A percentile compares a stretch with the other conserved stretches of the same genome.
Evolutionary conservation across 2,797 vertebrate species (phyloP).

Genomic region (Schizopygopsis pylzovi): DNA sequence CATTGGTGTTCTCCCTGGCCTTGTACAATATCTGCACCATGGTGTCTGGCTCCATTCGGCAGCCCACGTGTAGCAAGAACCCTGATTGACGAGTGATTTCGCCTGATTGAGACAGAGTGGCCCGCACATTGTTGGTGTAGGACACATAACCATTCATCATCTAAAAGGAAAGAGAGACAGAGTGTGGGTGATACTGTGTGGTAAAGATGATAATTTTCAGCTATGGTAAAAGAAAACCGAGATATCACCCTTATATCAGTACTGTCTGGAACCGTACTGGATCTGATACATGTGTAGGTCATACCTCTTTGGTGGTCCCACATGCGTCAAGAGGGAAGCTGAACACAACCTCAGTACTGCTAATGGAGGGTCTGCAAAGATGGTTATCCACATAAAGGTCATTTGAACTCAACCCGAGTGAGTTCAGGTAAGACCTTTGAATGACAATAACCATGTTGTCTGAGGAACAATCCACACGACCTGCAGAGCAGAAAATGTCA

Average conservation of each 20-base stretch:
- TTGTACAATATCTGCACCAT: constrained; percentile 78
- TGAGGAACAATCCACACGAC: constrained; percentile 82
- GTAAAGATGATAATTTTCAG: too few species aligned
- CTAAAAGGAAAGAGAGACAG: constrained; percentile 64
- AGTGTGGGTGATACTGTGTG: neutral
- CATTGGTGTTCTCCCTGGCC: constrained; percentile 19
- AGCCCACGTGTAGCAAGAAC: constrained; percentile 75
- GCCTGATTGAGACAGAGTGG: constrained; percentile 19
- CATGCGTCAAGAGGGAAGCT: constrained; percentile 80
- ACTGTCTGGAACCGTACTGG: too few species aligned
- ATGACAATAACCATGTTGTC: constrained; percentile 84
- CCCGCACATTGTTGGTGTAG: constrained; percentile 81
- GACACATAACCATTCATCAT: constrained; percentile 71
- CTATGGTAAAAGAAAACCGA: too few species aligned
- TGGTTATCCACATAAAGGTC: constrained; percentile 72
- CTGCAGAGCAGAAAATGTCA: constrained; percentile 37
- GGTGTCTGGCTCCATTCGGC: constrained; percentile 83
- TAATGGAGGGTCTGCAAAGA: constrained; percentile 74
- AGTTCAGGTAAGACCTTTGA: constrained; percentile 77
- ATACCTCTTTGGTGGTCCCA: constrained; percentile 80
- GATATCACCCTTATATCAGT: too few species aligned
- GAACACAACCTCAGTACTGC: constrained; percentile 75
- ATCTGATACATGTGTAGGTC: neutral
- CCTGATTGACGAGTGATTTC: constrained; percentile 76
- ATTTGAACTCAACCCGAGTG: constrained; percentile 73